phyloP scores from a whole-genome alignment of 2,888 invertebrate genomes.

The Trichogramma dendrolimi region DNA sequence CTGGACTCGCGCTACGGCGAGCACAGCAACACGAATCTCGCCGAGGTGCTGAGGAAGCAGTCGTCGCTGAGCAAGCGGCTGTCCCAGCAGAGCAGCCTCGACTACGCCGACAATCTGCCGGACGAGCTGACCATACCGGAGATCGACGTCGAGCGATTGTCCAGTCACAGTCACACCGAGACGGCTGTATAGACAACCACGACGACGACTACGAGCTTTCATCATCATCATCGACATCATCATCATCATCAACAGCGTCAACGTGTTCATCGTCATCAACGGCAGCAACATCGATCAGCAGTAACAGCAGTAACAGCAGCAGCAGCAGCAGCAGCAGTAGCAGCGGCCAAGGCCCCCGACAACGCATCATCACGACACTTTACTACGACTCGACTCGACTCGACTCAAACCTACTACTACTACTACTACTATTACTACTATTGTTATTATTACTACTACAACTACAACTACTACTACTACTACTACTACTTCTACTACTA shows the following conservation, averaged over 20 bases:
- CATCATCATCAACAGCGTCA: neutral
- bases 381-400: too few species aligned
- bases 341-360: neutral
- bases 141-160: constrained; percentile 87
- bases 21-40: constrained; percentile 86
- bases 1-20: constrained; percentile 65
- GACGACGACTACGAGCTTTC: neutral
- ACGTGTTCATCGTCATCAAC: neutral
- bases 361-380: too few species aligned
- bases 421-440: too few species aligned
- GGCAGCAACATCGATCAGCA: neutral
- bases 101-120: constrained; percentile 84
- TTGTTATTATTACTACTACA: too few species aligned
- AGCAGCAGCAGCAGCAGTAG: neutral
- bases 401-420: too few species aligned
- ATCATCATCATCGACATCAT: neutral
- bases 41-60: constrained; percentile 91
- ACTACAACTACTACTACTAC: too few species aligned
- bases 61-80: constrained; percentile 87
- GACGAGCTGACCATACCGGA: constrained; percentile 85
- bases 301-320: neutral
- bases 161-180: constrained; percentile 91
- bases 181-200: constrained; percentile 71
- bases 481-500: too few species aligned
- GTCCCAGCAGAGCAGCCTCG: constrained; percentile 87